Evolutionary conservation across 2,797 vertebrate species (phyloP).

Genomic region (Glossophaga mutica): DNA sequence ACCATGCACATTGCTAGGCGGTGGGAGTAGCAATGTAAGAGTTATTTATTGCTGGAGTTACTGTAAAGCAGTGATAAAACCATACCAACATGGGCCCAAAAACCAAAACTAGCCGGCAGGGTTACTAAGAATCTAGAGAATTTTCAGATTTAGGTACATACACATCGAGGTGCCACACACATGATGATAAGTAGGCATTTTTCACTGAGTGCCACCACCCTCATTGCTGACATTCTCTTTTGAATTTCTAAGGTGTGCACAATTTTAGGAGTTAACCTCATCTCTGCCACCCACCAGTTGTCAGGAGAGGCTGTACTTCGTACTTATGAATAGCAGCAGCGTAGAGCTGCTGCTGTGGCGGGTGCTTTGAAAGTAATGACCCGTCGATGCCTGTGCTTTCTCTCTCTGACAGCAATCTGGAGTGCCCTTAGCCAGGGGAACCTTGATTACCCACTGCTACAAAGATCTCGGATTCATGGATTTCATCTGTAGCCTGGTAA

Average conservation of each 20-base stretch:
- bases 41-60: neutral
- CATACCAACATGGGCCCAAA: neutral
- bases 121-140: neutral
- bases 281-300: neutral
- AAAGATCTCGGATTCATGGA: slow-evolving; percentile 96
- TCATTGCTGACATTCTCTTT: neutral
- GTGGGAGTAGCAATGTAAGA: neutral
- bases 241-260: neutral
- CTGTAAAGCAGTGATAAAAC: neutral
- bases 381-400: neutral
- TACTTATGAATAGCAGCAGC: neutral
- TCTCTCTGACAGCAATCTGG: slow-evolving; percentile 88
- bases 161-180: neutral
- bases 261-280: neutral
- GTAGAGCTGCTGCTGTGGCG: neutral
- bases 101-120: neutral
- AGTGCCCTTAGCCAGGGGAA: slow-evolving; percentile 90
- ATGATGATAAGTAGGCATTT: neutral
- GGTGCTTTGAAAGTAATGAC: neutral
- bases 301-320: neutral
- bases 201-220: neutral
- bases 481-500: slow-evolving; percentile 93
- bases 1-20: neutral
- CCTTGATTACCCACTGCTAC: slow-evolving; percentile 94
- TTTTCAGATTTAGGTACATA: neutral